Conservation (phyloP, 2,888 invertebrate genomes). For the Tinea trinotella region DNA sequence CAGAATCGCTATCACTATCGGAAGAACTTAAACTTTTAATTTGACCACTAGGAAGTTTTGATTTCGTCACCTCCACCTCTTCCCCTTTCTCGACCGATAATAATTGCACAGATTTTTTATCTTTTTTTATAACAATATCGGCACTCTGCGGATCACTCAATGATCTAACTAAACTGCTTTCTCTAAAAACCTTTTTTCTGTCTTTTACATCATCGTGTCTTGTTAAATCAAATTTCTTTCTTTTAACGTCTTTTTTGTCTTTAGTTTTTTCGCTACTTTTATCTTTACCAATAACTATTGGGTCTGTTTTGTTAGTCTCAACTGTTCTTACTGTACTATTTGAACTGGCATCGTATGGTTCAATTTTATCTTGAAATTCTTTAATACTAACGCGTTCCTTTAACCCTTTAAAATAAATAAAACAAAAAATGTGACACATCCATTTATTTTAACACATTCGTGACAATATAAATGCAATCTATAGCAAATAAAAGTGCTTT, state of each 20-base stretch:
- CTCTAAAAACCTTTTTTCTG: conserved; percentile 15
- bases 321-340: conserved; percentile 20
- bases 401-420: conserved; percentile 32
- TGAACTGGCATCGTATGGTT: conserved; percentile 25
- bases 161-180: conserved; percentile 12
- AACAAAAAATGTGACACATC: conserved; percentile 31
- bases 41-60: conserved; percentile 27
- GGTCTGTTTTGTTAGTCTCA: conserved; percentile 22
- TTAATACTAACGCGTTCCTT: conserved; percentile 21
- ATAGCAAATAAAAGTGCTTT: not conserved
- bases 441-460: conserved; percentile 26
- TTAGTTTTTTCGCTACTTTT: conserved; percentile 21
- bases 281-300: conserved; percentile 20
- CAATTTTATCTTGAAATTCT: conserved; percentile 19
- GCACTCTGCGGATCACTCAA: conserved; percentile 18
- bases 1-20: conserved; percentile 48
- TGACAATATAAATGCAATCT: conserved; percentile 1
- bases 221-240: conserved; percentile 19
- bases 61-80: conserved; percentile 20
- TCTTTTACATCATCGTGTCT: conserved; percentile 17
- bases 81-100: conserved; percentile 24
- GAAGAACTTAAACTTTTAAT: conserved; percentile 23
- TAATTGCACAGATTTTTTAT: conserved; percentile 23
- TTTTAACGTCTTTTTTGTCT: conserved; percentile 18
- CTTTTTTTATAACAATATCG: conserved; percentile 19